Evolutionary conservation across 64 coral and sea anemone genomes (phyloP).

Genomic region (Dendrophyllia cribrosa): DNA sequence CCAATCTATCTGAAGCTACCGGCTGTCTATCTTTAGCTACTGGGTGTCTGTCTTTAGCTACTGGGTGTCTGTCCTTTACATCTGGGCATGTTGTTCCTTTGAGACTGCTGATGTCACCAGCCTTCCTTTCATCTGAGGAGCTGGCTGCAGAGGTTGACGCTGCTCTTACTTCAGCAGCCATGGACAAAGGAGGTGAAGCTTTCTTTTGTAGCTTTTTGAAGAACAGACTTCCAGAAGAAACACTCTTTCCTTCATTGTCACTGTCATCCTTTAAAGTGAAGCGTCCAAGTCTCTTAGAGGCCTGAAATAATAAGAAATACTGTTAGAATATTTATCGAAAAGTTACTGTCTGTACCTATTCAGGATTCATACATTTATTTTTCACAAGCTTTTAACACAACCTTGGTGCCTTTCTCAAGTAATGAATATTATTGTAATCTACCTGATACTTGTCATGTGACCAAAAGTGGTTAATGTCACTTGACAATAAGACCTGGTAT

Average conservation of each 20-base stretch:
- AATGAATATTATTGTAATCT: too few species aligned
- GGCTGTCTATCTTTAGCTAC: not conserved
- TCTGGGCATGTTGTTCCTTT: not conserved
- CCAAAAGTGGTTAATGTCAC: too few species aligned
- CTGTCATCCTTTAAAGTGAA: slow-evolving; percentile 82
- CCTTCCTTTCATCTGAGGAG: slow-evolving; percentile 11
- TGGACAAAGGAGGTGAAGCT: slow-evolving; percentile 53
- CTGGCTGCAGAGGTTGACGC: not conserved
- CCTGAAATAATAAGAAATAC: slow-evolving; percentile 14
- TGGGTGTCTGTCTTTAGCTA: slow-evolving; percentile 14
- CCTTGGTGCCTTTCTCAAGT: too few species aligned
- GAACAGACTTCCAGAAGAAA: slow-evolving; percentile 82
- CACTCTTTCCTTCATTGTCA: slow-evolving; percentile 66
- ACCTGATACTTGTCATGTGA: too few species aligned
- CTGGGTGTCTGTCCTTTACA: not conserved
- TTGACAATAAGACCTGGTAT: too few species aligned
- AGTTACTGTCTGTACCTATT: not conserved
- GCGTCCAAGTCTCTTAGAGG: slow-evolving; percentile 76
- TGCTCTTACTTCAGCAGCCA: slow-evolving; percentile 40
- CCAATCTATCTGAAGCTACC: slow-evolving; percentile 6
- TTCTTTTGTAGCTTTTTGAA: slow-evolving; percentile 78
- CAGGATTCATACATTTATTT: too few species aligned
- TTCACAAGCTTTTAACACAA: too few species aligned
- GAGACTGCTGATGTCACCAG: not conserved
- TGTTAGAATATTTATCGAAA: too few species aligned